Evolutionary conservation across 1,140 invertebrate species (phyloP).

Genomic region (Archivesica marissinica): DNA sequence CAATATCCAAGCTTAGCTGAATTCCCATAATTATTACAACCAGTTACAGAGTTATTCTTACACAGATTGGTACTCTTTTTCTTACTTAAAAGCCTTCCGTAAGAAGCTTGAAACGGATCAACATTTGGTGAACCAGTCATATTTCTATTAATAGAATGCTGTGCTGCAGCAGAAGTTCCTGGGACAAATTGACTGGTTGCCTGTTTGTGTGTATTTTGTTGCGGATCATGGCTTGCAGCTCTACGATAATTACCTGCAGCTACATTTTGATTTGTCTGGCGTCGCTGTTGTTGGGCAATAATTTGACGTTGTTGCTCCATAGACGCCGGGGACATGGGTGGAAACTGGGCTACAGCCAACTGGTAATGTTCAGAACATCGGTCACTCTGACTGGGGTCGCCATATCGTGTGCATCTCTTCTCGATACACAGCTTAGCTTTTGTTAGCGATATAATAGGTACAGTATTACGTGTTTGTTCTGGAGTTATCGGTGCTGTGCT

Average conservation of each 20-base stretch:
- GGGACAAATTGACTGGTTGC: not conserved
- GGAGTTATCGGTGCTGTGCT: slow-evolving; percentile 14
- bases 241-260: not conserved
- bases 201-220: not conserved
- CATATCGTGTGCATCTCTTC: slow-evolving; percentile 29
- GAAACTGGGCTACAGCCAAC: not conserved
- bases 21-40: slow-evolving; percentile 64
- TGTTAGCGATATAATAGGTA: not conserved
- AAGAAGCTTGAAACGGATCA: not conserved
- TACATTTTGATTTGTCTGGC: not conserved
- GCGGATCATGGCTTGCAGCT: not conserved
- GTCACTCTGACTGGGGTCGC: slow-evolving; percentile 6
- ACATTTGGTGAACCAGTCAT: not conserved
- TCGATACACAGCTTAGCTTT: slow-evolving; percentile 29
- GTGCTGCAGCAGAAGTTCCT: not conserved
- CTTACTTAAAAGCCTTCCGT: slow-evolving; percentile 4
- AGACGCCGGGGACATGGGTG: slow-evolving; percentile 11
- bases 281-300: not conserved
- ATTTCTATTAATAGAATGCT: not conserved
- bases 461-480: not conserved
- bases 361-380: slow-evolving; percentile 43
- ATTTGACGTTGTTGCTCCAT: not conserved
- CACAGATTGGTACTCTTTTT: slow-evolving; percentile 20
- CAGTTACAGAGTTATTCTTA: slow-evolving; percentile 23
- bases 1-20: slow-evolving; percentile 50